Base-by-base conservation (phyloP, 2,113 vertebrate genomes). In the Cyprinus carpio region DNA sequence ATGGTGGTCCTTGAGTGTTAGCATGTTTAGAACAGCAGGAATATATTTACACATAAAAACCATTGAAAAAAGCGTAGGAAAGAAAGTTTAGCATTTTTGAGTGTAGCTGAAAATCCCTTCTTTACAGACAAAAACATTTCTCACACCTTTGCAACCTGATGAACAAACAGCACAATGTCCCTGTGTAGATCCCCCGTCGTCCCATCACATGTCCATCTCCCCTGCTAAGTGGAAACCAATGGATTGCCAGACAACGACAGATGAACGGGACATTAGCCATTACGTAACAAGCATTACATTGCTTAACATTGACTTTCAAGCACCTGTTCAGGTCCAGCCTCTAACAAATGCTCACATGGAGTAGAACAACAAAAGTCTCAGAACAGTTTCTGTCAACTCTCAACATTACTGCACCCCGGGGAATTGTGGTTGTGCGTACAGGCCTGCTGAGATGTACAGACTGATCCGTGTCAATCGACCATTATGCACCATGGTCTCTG, bases 231-330 rank as follows among this genome's bases (percentile, higher is more conserved):
- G 51, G 58, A 75, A 29, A 49, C 67, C 72, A 37, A 16, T 69
- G 62, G 69, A 58, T 64, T 81, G 67, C 76, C 75, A 80, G 54
- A 85, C 46, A 65, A 34, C 27, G 29, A 51, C 58, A 80, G 40
- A 86, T 84, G 6, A 51, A 23, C 27, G 31, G 49, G 25, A 56
- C 56, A 74, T 77, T 85, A 77, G n/a, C 37, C 56, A 54, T 88
- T 83, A 79, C 34, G n/a, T 85, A 78, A 85, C 64, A 20, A 54
- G 56, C 80, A 80, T 67, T 86, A 65, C 29, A 34, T 65, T 81
- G 37, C 37, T 46, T 18, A 67, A 10, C n/a, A 46, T 15, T 81
- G 60, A 65, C 78, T 81, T 81, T 81, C 34, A 49, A 65, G 25
- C 37, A 46, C 25, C 15, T 65, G 34, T 46, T 65, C 29, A 31